Conservation (phyloP, 2,113 vertebrate genomes). For the Nyctereutes procyonoides region DNA sequence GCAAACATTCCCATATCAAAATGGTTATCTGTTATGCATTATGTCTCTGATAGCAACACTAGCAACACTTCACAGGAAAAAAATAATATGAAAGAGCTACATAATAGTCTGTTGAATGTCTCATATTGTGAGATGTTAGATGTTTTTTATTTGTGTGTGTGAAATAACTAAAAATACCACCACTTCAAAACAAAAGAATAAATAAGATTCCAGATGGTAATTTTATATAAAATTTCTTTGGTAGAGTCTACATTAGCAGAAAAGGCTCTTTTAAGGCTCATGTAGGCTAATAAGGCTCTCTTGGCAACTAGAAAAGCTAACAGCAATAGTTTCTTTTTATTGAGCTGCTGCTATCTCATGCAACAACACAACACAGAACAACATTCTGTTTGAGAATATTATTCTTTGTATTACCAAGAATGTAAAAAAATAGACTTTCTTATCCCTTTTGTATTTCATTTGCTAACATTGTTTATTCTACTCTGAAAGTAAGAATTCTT, state of each 20-base stretch:
- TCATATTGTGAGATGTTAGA: background rate
- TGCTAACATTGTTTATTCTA: slow-evolving; percentile 22
- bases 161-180: slow-evolving; percentile 45
- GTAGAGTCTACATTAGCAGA: background rate
- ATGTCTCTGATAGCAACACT: background rate
- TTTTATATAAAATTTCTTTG: slow-evolving; percentile 44
- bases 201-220: slow-evolving; percentile 28
- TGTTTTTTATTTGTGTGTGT: background rate
- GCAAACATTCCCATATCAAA: background rate
- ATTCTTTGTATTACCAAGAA: slow-evolving; percentile 14
- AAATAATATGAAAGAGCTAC: slow-evolving; percentile 3
- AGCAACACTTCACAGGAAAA: background rate
- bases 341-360: slow-evolving; percentile 13
- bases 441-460: slow-evolving; percentile 40
- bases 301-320: slow-evolving; percentile 48
- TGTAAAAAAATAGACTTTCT: slow-evolving; percentile 51
- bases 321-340: slow-evolving; percentile 54
- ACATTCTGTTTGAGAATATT: slow-evolving; percentile 36
- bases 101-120: background rate
- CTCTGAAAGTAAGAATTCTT: slow-evolving; percentile 51
- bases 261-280: slow-evolving; percentile 42
- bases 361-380: slow-evolving; percentile 56
- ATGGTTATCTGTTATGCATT: background rate
- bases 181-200: slow-evolving; percentile 51
- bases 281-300: background rate